Conservation (phyloP, 2,113 vertebrate species). For the Sapajus apella region DNA sequence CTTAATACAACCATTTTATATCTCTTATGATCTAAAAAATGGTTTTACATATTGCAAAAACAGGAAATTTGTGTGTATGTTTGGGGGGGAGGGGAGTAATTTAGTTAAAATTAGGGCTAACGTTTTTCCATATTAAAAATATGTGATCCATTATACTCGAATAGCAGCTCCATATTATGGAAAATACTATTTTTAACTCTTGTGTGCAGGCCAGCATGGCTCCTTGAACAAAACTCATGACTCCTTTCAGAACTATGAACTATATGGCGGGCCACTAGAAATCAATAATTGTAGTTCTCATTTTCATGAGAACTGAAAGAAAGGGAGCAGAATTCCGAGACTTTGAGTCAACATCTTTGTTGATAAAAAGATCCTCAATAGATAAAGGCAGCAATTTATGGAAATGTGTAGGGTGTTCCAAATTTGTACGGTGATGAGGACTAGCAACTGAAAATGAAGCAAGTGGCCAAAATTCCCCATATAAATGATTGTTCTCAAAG, state of each 20-base stretch:
- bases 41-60: neutral
- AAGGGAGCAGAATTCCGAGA: neutral
- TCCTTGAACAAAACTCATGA: neutral
- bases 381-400: neutral
- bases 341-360: neutral
- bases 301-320: neutral
- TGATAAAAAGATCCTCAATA: neutral
- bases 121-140: neutral
- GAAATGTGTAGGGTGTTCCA: neutral
- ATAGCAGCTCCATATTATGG: neutral
- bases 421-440: neutral
- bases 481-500: neutral
- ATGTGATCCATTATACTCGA: neutral
- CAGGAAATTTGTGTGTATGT: neutral
- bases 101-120: neutral
- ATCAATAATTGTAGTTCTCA: neutral
- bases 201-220: neutral
- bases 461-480: neutral
- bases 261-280: neutral
- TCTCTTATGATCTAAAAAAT: neutral
- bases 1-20: neutral
- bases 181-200: no score
- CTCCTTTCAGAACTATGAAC: no score
- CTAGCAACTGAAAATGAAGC: neutral
- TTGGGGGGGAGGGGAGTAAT: accelerated